Conservation (phyloP, 2,113 vertebrate genomes). For the human region GRCh38 chr22:49115501-49116000, state of each 20-base stretch:
- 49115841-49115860: slow-evolving; percentile 39
- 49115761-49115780: background rate
- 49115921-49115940: background rate
- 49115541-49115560: background rate
- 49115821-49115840: slow-evolving; percentile 53
- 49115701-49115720: background rate
- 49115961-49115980: background rate
- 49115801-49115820: slow-evolving; percentile 65
- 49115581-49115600: background rate
- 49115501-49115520: fast-evolving
- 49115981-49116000: background rate
- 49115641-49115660: background rate
- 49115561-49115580: background rate
- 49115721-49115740: slow-evolving; percentile 16
- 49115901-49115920: background rate
- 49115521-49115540: fast-evolving
- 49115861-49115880: slow-evolving; percentile 59
- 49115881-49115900: slow-evolving; percentile 45
- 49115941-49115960: background rate
- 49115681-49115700: slow-evolving; percentile 24
- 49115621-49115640: background rate
- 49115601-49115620: background rate
- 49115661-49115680: background rate
- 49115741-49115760: slow-evolving; percentile 66
- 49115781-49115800: slow-evolving; percentile 65